Conservation (phyloP, 2,888 invertebrate species). For the Agonopterix arenella region DNA sequence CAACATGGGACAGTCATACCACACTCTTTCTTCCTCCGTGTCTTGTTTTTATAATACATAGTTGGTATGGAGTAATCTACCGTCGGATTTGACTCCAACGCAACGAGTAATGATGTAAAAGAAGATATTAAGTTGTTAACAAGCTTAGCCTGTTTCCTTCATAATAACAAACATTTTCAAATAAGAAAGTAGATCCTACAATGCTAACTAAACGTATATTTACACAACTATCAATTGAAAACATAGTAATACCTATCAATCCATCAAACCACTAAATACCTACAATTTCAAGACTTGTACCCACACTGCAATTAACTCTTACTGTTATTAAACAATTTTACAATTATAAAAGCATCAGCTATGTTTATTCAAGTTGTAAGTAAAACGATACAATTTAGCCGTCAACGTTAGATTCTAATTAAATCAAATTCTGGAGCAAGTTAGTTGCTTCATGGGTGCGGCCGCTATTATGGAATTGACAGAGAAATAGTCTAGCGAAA, state of each 20-base stretch:
- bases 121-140: too few relatives aligned
- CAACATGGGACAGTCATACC: too few relatives aligned
- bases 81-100: too few relatives aligned
- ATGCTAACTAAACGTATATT: too few relatives aligned
- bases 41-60: too few relatives aligned
- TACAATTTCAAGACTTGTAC: neutral
- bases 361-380: slow-evolving; percentile 7
- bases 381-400: slow-evolving; percentile 13
- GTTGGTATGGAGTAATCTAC: too few relatives aligned
- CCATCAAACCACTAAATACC: neutral
- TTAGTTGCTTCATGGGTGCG: slow-evolving; percentile 2
- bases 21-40: too few relatives aligned
- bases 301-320: slow-evolving; percentile 9
- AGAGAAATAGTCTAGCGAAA: neutral
- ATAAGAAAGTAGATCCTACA: too few relatives aligned
- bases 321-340: slow-evolving; percentile 23
- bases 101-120: too few relatives aligned
- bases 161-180: too few relatives aligned
- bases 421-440: slow-evolving; percentile 13
- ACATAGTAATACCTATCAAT: neutral
- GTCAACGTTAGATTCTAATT: slow-evolving; percentile 13
- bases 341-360: slow-evolving; percentile 19
- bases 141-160: too few relatives aligned
- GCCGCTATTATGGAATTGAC: neutral
- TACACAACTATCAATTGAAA: too few relatives aligned